Evolutionary conservation across 2,888 invertebrate genomes (phyloP), one percentile per base, ranked within the genome.

Genomic region (Temnothorax rugatulus): DNA sequence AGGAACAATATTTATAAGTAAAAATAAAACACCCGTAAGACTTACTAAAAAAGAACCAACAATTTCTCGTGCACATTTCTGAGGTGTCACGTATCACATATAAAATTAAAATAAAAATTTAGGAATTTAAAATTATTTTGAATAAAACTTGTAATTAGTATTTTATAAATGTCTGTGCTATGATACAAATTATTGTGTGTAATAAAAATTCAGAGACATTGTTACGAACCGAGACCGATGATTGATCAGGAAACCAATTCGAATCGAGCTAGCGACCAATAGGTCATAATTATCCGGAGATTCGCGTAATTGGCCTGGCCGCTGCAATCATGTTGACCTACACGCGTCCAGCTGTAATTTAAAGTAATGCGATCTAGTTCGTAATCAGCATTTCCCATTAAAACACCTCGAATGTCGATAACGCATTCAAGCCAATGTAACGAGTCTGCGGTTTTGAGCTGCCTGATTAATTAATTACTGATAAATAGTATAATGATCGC

Each of bases 231-330:
- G 74, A 54, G 81, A 13, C 52, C 52, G n/a, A 47, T 77, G 82
- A 86, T 85, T 86, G 87, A 91, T 88, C 84, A 85, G 34, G 68
- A 34, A 82, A 82, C 57, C 50, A 66, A 88, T 86, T 89, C 82
- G 74, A 90, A 88, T 84, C 83, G 79, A 85, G 82, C 84, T 79
- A 89, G 84, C 75, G 79, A 84, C 82, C 77, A 75, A 61, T 64
- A 81, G 87, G 54, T 86, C 82, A 86, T 89, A 91, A 90, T 90
- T 90, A 90, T 89, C 90, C 77, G 68, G 90, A 87, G 87, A 84
- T 83, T 86, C 84, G 84, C 84, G 87, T 90, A 90, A 91, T 90
- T 91, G 89, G 90, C 87, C 86, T 83, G 86, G 89, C 85, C 89
- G 74, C 84, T 57, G 66, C 38, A 61, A 81, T 85, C 66, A 84